Conservation (phyloP, 2,888 invertebrate genomes). For the Palloptera scutellata region DNA sequence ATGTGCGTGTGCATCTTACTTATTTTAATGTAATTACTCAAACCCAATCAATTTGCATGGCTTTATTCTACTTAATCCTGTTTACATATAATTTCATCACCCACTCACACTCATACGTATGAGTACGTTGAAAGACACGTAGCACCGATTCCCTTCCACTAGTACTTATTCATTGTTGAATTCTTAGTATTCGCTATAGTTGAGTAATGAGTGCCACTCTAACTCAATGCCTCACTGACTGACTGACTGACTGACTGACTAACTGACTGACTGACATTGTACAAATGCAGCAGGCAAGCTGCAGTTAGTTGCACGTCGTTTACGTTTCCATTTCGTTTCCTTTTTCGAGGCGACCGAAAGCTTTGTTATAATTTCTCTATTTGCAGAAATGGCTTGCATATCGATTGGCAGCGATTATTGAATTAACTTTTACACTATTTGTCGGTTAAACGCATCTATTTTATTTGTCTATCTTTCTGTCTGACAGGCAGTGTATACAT, state of each 20-base stretch:
- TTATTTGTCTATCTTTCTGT: conserved; percentile 34
- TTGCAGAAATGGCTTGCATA: conserved; percentile 48
- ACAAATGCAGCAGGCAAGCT: conserved; percentile 13
- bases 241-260: conserved; percentile 13
- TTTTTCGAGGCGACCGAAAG: conserved; percentile 30
- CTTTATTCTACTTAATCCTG: conserved; percentile 55
- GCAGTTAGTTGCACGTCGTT: conserved; percentile 7
- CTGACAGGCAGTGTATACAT: neutral
- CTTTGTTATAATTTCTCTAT: conserved; percentile 59
- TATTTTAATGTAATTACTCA: conserved; percentile 33
- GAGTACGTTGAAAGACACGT: neutral
- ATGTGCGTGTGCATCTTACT: conserved; percentile 6
- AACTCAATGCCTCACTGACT: neutral
- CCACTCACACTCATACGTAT: conserved; percentile 8
- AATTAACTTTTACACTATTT: conserved; percentile 57
- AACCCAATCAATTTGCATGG: conserved; percentile 53
- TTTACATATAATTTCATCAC: conserved; percentile 51
- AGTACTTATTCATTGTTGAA: neutral
- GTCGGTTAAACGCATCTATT: conserved; percentile 40
- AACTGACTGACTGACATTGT: conserved; percentile 14
- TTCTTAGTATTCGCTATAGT: too few relatives aligned
- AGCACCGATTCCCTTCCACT: neutral
- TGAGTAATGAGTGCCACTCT: neutral
- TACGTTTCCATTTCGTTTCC: conserved; percentile 28
- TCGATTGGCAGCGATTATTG: conserved; percentile 58